Conservation (phyloP, 2,113 vertebrate species). For the Rattus rattus region DNA sequence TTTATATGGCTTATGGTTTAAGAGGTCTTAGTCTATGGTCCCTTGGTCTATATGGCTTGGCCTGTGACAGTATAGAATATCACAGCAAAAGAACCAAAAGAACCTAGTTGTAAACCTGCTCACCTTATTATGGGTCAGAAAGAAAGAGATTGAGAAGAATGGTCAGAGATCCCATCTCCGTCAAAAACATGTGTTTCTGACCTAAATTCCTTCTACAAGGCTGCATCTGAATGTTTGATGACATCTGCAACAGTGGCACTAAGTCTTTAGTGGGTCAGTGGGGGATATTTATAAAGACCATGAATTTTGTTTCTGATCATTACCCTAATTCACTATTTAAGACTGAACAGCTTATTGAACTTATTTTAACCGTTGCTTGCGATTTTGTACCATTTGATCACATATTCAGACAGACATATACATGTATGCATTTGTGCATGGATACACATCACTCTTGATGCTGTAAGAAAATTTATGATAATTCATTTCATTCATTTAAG, state of each 20-base stretch:
- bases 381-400: neutral
- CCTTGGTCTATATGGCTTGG: neutral
- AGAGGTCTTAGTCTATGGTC: neutral
- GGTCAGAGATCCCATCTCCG: neutral
- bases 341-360: neutral
- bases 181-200: neutral
- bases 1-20: neutral
- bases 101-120: neutral
- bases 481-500: conserved; percentile 3
- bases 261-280: neutral
- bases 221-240: neutral
- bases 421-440: neutral
- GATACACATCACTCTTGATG: neutral
- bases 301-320: neutral
- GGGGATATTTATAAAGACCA: neutral
- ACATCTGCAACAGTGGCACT: neutral
- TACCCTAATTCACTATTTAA: neutral
- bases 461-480: neutral
- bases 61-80: neutral
- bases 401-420: neutral
- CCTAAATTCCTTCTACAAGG: neutral
- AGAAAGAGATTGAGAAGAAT: neutral
- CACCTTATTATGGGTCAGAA: neutral
- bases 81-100: neutral
- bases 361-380: neutral